A percentile compares a stretch with the other conserved stretches of the same genome.
phyloP scores from a whole-genome alignment of 2,113 vertebrate genomes.

The Phylloscopus whistleri region DNA sequence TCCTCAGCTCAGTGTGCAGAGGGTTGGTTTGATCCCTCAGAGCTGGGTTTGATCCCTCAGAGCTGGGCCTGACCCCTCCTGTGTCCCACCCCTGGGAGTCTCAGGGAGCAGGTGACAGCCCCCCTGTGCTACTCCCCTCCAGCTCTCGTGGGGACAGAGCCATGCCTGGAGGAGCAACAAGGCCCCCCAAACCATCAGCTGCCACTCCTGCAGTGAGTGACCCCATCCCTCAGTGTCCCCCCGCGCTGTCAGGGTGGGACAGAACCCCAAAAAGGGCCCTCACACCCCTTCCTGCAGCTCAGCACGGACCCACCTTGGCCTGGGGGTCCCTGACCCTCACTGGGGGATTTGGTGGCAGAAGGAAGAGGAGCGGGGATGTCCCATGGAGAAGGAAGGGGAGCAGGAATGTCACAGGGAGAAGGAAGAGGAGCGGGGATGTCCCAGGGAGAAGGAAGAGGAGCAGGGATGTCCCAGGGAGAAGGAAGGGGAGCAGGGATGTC shows the following conservation, averaged over 20 bases:
- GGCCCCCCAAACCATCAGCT: background rate
- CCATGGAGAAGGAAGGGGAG: background rate
- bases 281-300: background rate
- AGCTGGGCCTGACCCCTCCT: background rate
- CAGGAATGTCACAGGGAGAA: background rate
- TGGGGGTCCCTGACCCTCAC: background rate
- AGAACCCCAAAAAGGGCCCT: background rate
- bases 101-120: fast-evolving
- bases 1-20: fast-evolving
- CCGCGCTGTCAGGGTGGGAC: fast-evolving
- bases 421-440: background rate
- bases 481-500: background rate
- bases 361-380: background rate
- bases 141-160: fast-evolving
- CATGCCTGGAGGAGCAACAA: background rate
- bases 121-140: background rate
- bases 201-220: background rate
- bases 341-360: background rate
- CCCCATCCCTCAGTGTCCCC: fast-evolving
- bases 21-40: fast-evolving
- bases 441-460: background rate
- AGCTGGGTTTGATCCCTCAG: fast-evolving
- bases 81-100: fast-evolving
- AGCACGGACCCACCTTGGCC: background rate
- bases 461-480: background rate